A percentile compares a stretch with the other conserved stretches of the same genome.
Conservation (phyloP, 2,888 invertebrate genomes). For the Lepidonotus clava region DNA sequence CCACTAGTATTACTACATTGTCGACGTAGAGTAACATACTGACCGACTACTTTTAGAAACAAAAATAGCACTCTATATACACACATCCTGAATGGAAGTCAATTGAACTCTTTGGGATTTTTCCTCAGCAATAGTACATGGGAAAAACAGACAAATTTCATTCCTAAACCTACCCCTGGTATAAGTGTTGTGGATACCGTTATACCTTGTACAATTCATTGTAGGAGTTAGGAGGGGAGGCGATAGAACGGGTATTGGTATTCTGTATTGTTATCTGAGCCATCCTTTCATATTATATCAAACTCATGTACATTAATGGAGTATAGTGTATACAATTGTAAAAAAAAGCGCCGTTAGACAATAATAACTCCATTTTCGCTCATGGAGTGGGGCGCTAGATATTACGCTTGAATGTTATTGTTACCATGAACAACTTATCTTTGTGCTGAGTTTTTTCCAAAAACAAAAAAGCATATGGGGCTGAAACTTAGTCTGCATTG, state of each 20-base stretch:
- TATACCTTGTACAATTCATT: conserved; percentile 6
- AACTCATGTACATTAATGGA: conserved; percentile 8
- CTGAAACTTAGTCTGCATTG: conserved; percentile 9
- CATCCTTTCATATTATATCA: background rate
- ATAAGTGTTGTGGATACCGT: background rate
- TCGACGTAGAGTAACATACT: background rate
- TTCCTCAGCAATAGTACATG: background rate
- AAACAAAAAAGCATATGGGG: conserved; percentile 27
- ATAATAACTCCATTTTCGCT: conserved; percentile 6
- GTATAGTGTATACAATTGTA: background rate
- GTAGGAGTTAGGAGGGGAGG: background rate
- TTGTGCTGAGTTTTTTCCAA: conserved; percentile 18
- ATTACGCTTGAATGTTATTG: background rate
- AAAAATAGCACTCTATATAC: no score
- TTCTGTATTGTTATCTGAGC: background rate
- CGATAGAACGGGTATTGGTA: conserved; percentile 3
- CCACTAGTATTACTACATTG: conserved; percentile 11
- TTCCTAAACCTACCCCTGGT: background rate
- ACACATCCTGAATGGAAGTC: no score
- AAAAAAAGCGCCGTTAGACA: background rate
- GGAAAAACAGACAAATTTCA: background rate
- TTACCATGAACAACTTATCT: background rate
- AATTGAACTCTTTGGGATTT: background rate
- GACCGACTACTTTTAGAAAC: no score
- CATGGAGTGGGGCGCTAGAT: background rate